These are phyloP conservation scores for Ylistrum balloti DNA, from an alignment of 1,140 invertebrate species.

Conservation along the genomic window DNA sequence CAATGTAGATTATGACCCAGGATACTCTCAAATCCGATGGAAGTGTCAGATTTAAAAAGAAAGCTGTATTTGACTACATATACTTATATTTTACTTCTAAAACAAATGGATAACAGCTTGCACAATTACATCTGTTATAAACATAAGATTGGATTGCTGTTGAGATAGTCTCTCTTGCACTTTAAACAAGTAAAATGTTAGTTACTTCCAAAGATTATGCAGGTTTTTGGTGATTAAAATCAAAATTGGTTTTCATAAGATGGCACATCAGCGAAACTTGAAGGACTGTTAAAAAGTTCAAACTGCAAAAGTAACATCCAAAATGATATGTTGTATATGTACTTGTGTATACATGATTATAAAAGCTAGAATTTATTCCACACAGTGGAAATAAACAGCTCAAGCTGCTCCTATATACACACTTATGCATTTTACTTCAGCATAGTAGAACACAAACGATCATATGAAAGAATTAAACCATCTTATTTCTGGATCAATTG, in stretches of 20 bases:
- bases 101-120: too few species aligned
- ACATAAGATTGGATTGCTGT: not conserved
- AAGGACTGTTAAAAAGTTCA: not conserved
- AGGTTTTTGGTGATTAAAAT: not conserved
- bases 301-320: not conserved
- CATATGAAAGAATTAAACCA: too few species aligned
- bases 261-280: not conserved
- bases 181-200: not conserved
- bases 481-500: too few species aligned
- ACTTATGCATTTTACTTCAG: constrained; percentile 22
- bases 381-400: not conserved
- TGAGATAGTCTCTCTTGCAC: constrained; percentile 32
- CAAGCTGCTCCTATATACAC: not conserved
- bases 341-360: not conserved
- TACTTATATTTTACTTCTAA: too few species aligned
- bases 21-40: too few species aligned
- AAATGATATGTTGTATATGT: constrained; percentile 12
- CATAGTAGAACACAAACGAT: too few species aligned
- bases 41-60: too few species aligned
- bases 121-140: not conserved
- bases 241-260: not conserved
- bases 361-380: constrained; percentile 6
- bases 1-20: too few species aligned
- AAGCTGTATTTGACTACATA: too few species aligned
- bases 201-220: not conserved